phyloP scores from a whole-genome alignment of 2,113 vertebrate genomes.

The Sapayoa aenigma region DNA sequence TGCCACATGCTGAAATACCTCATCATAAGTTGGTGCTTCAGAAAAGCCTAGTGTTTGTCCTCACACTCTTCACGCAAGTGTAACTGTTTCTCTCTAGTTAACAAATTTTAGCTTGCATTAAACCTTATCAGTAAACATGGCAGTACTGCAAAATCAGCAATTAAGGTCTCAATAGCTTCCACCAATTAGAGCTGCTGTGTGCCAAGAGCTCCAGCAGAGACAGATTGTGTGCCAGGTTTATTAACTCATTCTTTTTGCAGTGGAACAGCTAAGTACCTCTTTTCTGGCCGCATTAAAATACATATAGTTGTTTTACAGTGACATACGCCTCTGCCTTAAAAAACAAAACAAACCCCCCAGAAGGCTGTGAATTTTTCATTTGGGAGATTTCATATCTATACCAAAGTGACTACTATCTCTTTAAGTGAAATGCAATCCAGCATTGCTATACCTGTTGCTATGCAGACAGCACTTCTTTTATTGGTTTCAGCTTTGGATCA shows the following conservation, averaged over 20 bases:
- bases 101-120: conserved; percentile 48
- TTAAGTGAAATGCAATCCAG: background rate
- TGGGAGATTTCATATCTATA: background rate
- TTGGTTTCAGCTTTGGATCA: background rate
- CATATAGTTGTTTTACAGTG: conserved; percentile 15
- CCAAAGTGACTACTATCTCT: background rate
- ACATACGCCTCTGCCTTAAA: background rate
- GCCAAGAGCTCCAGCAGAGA: conserved; percentile 40
- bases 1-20: conserved; percentile 13
- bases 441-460: background rate
- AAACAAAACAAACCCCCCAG: background rate
- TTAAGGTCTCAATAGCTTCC: conserved; percentile 55
- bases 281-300: conserved; percentile 21
- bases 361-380: conserved; percentile 2
- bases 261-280: conserved; percentile 36
- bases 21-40: background rate
- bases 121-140: conserved; percentile 59
- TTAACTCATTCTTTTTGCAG: conserved; percentile 50
- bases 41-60: conserved; percentile 23
- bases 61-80: background rate
- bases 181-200: conserved; percentile 38
- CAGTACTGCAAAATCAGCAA: conserved; percentile 58
- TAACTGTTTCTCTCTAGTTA: conserved; percentile 30
- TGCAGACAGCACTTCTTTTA: background rate
- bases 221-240: background rate